Base-by-base conservation (phyloP, 2,113 vertebrate species). In the Pipa parva region DNA sequence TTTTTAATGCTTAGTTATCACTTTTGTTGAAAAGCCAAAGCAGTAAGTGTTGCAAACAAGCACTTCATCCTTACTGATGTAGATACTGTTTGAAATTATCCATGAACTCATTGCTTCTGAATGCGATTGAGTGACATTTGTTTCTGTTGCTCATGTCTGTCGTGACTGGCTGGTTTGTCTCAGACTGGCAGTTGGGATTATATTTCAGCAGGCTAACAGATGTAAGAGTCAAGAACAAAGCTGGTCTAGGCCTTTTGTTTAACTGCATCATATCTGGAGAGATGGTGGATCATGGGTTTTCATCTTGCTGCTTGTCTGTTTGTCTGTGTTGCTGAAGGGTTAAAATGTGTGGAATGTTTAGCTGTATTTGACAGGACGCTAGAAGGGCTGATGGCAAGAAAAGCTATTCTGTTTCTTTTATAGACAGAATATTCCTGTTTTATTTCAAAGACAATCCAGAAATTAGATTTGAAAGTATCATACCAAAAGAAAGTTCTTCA, bases 101-200 rank as follows among this genome's bases (percentile, higher is more conserved):
- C 89, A 88, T 90, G 88, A 88, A 76, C 85, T 76, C 82, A 58
- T 78, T 76, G 83, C 81, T 66, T 78, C 85, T 82, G 83, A 84
- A 78, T 83, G 76, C 84, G 88, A 92, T 81, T 92, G 92, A 94
- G 85, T 92, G 92, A 92, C 92, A 76, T 89, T 90, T 90, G 88
- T 93, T 93, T 93, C 89, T 91, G 81, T 87, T 85, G 84, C 80
- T 88, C 84, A 85, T 88, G 88, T 89, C 89, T 92, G 86, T 85
- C 88, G 80, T 83, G 77, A 87, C 80, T 83, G 86, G 87, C 92
- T 94, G 93, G 89, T 92, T 91, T 90, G 78, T 88, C 88, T 95
- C 92, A 93, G 85, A 86, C 86, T 88, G 90, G 87, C 87, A 91
- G 88, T 83, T 84, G 80, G 87, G 83, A 88, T 90, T 88, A 89